phyloP scores from a whole-genome alignment of 2,888 invertebrate species.

The Tenodera sinensis region DNA sequence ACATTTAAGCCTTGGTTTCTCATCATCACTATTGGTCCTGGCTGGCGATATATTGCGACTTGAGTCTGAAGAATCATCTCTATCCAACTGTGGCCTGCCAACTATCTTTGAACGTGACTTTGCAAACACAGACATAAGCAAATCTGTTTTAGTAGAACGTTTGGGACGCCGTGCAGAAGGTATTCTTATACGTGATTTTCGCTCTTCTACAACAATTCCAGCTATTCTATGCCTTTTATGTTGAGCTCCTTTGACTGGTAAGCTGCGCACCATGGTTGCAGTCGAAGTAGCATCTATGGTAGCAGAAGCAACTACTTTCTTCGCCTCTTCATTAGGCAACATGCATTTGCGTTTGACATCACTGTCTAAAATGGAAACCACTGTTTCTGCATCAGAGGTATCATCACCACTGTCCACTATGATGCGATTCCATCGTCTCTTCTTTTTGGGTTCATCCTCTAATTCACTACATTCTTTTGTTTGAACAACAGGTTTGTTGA shows the following conservation, averaged over 20 bases:
- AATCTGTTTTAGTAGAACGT: slow-evolving; percentile 19
- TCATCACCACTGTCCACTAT: slow-evolving; percentile 8
- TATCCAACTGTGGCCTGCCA: not conserved
- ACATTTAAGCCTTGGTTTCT: not conserved
- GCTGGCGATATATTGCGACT: not conserved
- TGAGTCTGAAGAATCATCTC: not conserved
- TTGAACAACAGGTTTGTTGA: not conserved
- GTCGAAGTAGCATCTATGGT: not conserved
- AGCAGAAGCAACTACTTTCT: not conserved
- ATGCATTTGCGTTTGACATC: not conserved
- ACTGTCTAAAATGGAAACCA: not conserved
- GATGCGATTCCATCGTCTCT: not conserved
- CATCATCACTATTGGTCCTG: not conserved
- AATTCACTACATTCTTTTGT: not conserved
- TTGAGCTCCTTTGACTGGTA: not conserved
- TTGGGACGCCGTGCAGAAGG: not conserved
- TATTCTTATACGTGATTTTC: not conserved
- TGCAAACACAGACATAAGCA: slow-evolving; percentile 21
- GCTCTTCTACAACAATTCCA: not conserved
- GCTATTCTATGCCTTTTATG: not conserved
- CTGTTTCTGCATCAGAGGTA: not conserved
- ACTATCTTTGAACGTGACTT: slow-evolving; percentile 4
- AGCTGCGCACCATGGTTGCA: not conserved
- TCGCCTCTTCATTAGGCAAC: not conserved
- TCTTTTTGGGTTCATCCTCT: not conserved